Evolutionary conservation across 2,888 invertebrate species (phyloP).

Genomic region (Himalopsyche anomala): DNA sequence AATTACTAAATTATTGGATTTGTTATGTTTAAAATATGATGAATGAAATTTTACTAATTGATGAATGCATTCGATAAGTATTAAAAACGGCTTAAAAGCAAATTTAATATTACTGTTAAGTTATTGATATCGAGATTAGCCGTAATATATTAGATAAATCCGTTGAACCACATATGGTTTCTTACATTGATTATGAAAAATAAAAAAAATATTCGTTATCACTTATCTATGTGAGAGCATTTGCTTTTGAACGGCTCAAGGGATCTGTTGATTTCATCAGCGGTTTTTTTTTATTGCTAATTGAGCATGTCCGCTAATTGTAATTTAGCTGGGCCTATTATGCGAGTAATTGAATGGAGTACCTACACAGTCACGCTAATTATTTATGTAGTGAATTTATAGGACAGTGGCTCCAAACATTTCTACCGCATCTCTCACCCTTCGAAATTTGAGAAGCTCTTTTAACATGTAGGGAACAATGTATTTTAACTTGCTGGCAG

Average conservation of each 20-base stretch:
- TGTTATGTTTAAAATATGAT: too few species aligned
- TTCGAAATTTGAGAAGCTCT: not conserved
- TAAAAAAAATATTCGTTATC: not conserved
- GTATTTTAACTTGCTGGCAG: too few species aligned
- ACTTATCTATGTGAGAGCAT: not conserved
- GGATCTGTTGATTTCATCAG: slow-evolving; percentile 25
- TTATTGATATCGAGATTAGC: too few species aligned
- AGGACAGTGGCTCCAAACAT: slow-evolving; percentile 8
- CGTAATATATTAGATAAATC: too few species aligned
- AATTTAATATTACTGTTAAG: too few species aligned
- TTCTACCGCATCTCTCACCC: not conserved
- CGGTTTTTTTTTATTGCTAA: not conserved
- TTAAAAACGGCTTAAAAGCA: too few species aligned
- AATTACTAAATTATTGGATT: too few species aligned
- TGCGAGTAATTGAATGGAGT: not conserved
- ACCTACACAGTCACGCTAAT: slow-evolving; percentile 12
- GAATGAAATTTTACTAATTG: too few species aligned
- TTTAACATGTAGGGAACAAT: too few species aligned
- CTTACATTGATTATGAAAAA: too few species aligned
- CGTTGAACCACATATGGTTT: too few species aligned
- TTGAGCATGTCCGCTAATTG: slow-evolving; percentile 22
- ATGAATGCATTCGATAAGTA: too few species aligned
- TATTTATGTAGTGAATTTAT: not conserved
- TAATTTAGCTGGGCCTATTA: not conserved
- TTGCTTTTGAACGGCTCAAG: not conserved